Evolutionary conservation across 2,888 invertebrate genomes (phyloP), one percentile per base, ranked within the genome.

Genomic region (Penaeus monodon): DNA sequence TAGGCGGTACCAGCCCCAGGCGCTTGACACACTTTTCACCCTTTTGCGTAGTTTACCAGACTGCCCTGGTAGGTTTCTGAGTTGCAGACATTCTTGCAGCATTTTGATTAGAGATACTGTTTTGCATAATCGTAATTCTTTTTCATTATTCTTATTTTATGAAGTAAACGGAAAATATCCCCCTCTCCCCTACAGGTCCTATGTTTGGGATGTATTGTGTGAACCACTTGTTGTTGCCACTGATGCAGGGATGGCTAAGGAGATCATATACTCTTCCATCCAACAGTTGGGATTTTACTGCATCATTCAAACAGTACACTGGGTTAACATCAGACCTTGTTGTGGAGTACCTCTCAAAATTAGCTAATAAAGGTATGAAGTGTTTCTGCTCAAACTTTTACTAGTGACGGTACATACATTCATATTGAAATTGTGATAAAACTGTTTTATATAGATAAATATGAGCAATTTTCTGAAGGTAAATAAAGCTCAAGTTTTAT

Each of bases 241-340:
- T 97, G 94, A 96, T 98, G 27, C 98, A 99, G 93, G 96, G 96
- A 91, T 98, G 98, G 98, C 93, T 98, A 88, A 94, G 98, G 22
- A 95, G 95, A 91, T 93, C 93, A 22, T 91, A 92, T 57, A 91
- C 91, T 88, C 95, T 95, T 90, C 94, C 95, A 90, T 94, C 96
- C 90, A 95, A 96, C 95, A 98, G 98, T 91, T 98, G 98, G 92
- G 98, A 98, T 92, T 97, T 97, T 92, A 97, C 97, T 91, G 95
- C 97, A 90, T 98, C 97, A 92, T 98, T 98, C 91, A 98, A 98
- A 92, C 98, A 98, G 92, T 98, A 97, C 92, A 97, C 97, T 91
- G 98, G 98, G 17, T 95, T 98, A 93, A 96, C 97, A 22, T 97
- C 97, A 0, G 98, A 98, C 91, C 94, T 98, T 63, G 95, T 98